Conservation (phyloP, 1,140 invertebrate species). For the Drosophila parabipectinata region DNA sequence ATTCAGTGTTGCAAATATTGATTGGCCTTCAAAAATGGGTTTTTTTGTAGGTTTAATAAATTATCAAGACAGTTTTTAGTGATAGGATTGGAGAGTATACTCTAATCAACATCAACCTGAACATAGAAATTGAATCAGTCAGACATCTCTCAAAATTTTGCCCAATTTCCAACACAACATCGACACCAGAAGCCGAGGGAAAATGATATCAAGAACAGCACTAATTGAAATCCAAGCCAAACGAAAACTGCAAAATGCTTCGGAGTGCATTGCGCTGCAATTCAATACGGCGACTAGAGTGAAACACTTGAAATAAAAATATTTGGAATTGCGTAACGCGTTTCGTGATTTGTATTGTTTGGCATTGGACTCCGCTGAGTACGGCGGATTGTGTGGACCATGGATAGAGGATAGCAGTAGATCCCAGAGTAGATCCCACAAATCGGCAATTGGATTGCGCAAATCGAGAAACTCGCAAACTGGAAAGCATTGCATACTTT, state of each 20-base stretch:
- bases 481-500: conserved; percentile 76
- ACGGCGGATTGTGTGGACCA: not conserved
- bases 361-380: not conserved
- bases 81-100: not conserved
- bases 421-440: conserved; percentile 31
- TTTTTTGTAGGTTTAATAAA: not conserved
- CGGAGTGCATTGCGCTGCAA: conserved; percentile 28
- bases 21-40: not conserved
- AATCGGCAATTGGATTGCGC: conserved; percentile 70
- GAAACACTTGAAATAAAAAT: conserved; percentile 45
- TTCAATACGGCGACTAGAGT: conserved; percentile 20
- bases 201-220: conserved; percentile 28
- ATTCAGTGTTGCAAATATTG: conserved; percentile 3
- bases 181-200: conserved; percentile 12
- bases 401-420: not conserved
- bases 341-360: conserved; percentile 32
- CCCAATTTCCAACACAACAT: conserved; percentile 4
- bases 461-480: conserved; percentile 47
- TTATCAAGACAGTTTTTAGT: not conserved
- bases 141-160: conserved; percentile 6
- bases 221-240: conserved; percentile 39
- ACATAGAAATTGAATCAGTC: conserved; percentile 24
- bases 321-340: conserved; percentile 49
- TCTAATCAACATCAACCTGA: conserved; percentile 5
- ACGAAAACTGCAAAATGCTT: conserved; percentile 2